Evolutionary conservation across 2,797 vertebrate genomes (phyloP).

Genomic region (Lithobates pipiens): DNA sequence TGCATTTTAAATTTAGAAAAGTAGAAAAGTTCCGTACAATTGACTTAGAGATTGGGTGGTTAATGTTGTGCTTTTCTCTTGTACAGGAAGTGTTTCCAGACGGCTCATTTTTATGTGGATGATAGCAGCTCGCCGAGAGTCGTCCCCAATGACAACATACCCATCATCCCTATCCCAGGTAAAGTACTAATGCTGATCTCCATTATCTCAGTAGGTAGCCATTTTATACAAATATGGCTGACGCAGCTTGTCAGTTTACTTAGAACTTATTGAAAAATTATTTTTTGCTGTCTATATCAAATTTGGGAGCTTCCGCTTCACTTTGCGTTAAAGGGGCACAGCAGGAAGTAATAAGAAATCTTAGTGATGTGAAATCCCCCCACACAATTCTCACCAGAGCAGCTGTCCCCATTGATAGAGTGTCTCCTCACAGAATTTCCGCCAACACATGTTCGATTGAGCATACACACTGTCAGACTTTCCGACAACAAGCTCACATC

Average conservation of each 20-base stretch:
- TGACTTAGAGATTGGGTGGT: constrained; percentile 43
- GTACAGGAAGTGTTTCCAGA: constrained; percentile 97
- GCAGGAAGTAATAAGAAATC: too few species aligned
- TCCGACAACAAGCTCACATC: too few species aligned
- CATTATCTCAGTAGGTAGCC: not conserved
- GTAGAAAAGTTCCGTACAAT: not conserved
- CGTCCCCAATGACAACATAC: constrained; percentile 95
- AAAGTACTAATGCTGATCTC: constrained; percentile 64
- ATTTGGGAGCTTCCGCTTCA: too few species aligned
- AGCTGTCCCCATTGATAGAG: too few species aligned
- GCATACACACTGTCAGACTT: too few species aligned
- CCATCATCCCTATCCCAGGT: constrained; percentile 96
- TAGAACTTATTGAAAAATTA: too few species aligned
- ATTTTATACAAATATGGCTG: not conserved
- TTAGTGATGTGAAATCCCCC: too few species aligned
- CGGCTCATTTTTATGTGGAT: constrained; percentile 97
- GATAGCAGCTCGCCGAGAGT: constrained; percentile 96
- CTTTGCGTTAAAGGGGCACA: too few species aligned
- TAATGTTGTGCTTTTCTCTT: constrained; percentile 41
- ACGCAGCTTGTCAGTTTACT: not conserved
- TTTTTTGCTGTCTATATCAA: too few species aligned
- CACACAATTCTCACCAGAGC: too few species aligned
- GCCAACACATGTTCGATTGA: too few species aligned
- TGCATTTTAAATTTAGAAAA: not conserved
- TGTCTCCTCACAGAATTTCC: too few species aligned